These are phyloP conservation scores for Acronicta alni DNA, from an alignment of 2,888 invertebrate species.

Conservation along the genomic window DNA sequence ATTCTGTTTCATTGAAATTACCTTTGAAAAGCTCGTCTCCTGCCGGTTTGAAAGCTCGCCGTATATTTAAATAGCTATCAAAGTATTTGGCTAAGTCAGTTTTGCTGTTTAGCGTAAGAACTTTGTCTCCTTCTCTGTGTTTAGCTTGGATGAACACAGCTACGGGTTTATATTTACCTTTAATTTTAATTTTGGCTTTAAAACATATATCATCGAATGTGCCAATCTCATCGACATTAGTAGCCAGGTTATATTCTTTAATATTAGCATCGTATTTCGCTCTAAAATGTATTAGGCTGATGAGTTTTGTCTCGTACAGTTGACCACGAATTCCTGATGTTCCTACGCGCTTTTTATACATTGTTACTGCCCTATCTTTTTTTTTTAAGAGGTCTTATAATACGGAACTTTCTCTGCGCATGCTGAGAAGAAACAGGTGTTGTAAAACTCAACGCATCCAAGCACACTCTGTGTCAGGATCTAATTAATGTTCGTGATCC, in stretches of 20 bases:
- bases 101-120: constrained; percentile 18
- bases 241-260: constrained; percentile 44
- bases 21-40: constrained; percentile 30
- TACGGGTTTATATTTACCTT: constrained; percentile 20
- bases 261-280: constrained; percentile 22
- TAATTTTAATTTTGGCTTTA: constrained; percentile 36
- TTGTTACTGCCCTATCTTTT: neutral
- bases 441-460: too few species aligned
- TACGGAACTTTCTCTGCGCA: too few species aligned
- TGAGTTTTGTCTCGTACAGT: constrained; percentile 51
- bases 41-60: constrained; percentile 17
- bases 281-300: constrained; percentile 45
- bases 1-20: constrained; percentile 29
- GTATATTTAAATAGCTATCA: constrained; percentile 34
- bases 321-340: constrained; percentile 52
- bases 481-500: too few species aligned
- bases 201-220: constrained; percentile 52
- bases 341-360: constrained; percentile 30
- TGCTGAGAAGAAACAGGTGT: neutral
- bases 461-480: too few species aligned
- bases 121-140: constrained; percentile 41
- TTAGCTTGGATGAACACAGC: constrained; percentile 47
- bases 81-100: constrained; percentile 34
- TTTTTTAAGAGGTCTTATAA: too few species aligned
- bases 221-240: constrained; percentile 47